Evolutionary conservation across 2,113 vertebrate genomes (phyloP), one percentile per base, ranked within the genome.

Genomic region (Uropsilus gracilis): DNA sequence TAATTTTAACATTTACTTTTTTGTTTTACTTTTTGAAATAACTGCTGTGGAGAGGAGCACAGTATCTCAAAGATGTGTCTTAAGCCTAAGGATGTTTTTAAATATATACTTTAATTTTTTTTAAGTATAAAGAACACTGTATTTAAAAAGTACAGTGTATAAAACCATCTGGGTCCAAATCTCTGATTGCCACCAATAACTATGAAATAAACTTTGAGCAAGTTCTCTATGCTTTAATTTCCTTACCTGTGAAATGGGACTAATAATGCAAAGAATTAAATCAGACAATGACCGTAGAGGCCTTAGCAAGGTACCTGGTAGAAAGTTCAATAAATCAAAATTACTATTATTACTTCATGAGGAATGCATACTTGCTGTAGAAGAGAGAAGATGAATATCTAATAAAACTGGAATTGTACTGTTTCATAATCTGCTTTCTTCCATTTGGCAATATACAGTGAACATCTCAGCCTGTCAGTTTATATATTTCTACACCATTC

Each of bases 401-500:
- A 87, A 88, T 93, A 92, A 96, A 96, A 94, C 17, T 81, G 87
- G 80, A 94, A 90, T 87, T 90, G 76, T 75, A 90, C 63, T 80
- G 20, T 91, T 90, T 92, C 88, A 90, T 88, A 91, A 95, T 88
- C 92, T 81, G 93, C 91, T 96, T 95, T 91, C 94, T 93, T 96
- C 87, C 12, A 32, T 81, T 95, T 80, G 57, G 95, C 92, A 94
- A 96, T 94, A 95, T 92, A 96, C 91, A 78, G 85, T 90, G 90
- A 92, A 86, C 89, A 59, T 90, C 90, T 85, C 75, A 94, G 63
- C 94, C 80, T 96, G 95, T 92, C 92, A 82, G 96, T 85, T 95
- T 97, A 90, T 90, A 64, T 96, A 95, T 96, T 90, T 96, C 96
- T 90, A 87, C 61, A 59, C 66, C 95, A 92, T 96, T 87, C 96